Percentiles rank a stretch among this genome's conserved stretches.
Conservation (phyloP, 2,113 vertebrate genomes). For the Amphilophus citrinellus region DNA sequence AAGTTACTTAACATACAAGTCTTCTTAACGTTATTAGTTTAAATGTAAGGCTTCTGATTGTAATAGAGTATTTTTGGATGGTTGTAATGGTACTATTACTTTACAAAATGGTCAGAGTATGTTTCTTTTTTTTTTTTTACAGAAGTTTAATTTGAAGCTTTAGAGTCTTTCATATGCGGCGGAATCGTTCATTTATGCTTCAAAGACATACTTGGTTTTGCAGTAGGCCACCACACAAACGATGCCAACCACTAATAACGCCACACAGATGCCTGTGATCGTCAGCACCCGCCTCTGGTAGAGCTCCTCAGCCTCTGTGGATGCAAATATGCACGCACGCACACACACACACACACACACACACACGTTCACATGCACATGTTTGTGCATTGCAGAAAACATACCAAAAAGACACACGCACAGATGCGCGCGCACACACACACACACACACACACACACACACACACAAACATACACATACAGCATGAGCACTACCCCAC, state of each 20-base stretch:
- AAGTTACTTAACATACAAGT: neutral
- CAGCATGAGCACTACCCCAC: conserved; percentile 65
- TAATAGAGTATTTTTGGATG: neutral
- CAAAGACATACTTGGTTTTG: conserved; percentile 93
- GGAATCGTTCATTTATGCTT: neutral
- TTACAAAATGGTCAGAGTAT: neutral
- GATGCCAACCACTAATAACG: conserved; percentile 96
- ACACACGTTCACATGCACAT: conserved; percentile 37
- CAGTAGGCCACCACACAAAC: conserved; percentile 98
- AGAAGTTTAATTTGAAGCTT: conserved; percentile 18
- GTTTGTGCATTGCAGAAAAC: conserved; percentile 28
- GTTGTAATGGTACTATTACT: neutral
- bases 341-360: conserved; percentile 39
- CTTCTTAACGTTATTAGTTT: neutral
- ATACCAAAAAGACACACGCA: conserved; percentile 9
- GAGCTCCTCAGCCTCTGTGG: conserved; percentile 95
- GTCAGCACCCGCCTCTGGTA: conserved; percentile 98
- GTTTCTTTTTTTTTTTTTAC: neutral
- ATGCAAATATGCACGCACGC: conserved; percentile 56
- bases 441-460: neutral
- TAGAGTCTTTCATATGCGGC: neutral
- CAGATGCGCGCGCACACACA: neutral
- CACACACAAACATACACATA: conserved; percentile 52
- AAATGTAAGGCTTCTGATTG: neutral
- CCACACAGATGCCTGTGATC: conserved; percentile 98